Evolutionary conservation across 92 coral and sea anemone species (phyloP), one percentile per base, ranked within the genome.

Genomic region (Epizoanthus scotinus): DNA sequence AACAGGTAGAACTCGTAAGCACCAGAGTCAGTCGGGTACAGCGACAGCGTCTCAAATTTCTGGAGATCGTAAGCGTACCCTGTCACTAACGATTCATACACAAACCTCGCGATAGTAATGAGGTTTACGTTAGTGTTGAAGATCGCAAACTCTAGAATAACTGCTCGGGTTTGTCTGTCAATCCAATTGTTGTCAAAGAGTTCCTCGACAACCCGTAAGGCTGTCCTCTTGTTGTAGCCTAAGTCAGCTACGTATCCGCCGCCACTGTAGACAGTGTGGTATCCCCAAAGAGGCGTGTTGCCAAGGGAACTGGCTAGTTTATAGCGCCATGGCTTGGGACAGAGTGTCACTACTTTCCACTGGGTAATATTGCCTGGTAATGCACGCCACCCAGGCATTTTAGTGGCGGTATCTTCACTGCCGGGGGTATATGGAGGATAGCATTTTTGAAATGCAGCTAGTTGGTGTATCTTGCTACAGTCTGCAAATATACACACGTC

Each of bases 311-410:
- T 50, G 63, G 69, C 79, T 42, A 55, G 67, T 4, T 78, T 74
- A 22, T 84, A 78, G 38, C 88, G 88, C 88, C 88, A 84, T 21
- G 88, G 88, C 18, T 84, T 69, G 7, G 88, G 84, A 3, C 88
- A 84, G 20, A 85, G 31, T n/a, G 2, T 5, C 6, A 85, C n/a
- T 15, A 77, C 71, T 36, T 69, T 57, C 0, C 57, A 58, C 73
- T 75, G 72, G 18, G 88, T 57, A 2, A 61, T 60, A 56, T 85
- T 78, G 40, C 20, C 22, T 3, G 81, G 82, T 2, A 71, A 24
- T 26, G 50, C 26, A 15, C 50, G 42, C 89, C 89, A 85, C 2
- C 85, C 85, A 1, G 89, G 89, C 21, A 70, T 83, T 28, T 81
- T 56, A 34, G 44, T 26, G 20, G 78, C 55, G 5, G 68, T 50